Conservation (phyloP, 2,888 invertebrate genomes). For the Apodemia duryi region DNA sequence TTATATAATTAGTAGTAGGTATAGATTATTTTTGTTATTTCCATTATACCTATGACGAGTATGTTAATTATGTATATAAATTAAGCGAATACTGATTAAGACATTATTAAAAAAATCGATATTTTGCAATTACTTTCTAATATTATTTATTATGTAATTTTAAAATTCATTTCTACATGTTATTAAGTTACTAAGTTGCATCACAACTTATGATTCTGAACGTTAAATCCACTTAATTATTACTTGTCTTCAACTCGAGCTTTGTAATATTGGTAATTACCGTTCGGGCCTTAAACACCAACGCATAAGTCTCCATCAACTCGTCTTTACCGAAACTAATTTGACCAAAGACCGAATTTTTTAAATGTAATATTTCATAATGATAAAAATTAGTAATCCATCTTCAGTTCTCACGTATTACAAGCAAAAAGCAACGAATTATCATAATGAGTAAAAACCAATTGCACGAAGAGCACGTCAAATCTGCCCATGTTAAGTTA, state of each 20-base stretch:
- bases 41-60: too few relatives aligned
- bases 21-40: too few relatives aligned
- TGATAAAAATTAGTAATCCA: constrained; percentile 22
- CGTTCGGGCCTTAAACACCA: constrained; percentile 30
- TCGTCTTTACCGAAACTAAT: constrained; percentile 28
- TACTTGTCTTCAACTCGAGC: constrained; percentile 23
- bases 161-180: too few relatives aligned
- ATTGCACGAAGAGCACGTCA: constrained; percentile 71
- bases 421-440: constrained; percentile 51
- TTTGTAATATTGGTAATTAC: constrained; percentile 33
- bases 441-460: constrained; percentile 70
- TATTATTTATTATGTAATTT: too few relatives aligned
- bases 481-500: constrained; percentile 58
- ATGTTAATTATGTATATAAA: too few relatives aligned
- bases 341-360: constrained; percentile 42
- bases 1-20: too few relatives aligned
- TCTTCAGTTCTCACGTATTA: constrained; percentile 44
- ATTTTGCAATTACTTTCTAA: too few relatives aligned
- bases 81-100: too few relatives aligned
- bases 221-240: constrained; percentile 27
- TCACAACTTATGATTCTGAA: neutral
- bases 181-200: neutral
- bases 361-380: constrained; percentile 31
- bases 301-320: constrained; percentile 25
- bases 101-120: too few relatives aligned